Evolutionary conservation across 2,888 invertebrate genomes (phyloP), one percentile per base, ranked within the genome.

Genomic region (Serrognathus titanus): DNA sequence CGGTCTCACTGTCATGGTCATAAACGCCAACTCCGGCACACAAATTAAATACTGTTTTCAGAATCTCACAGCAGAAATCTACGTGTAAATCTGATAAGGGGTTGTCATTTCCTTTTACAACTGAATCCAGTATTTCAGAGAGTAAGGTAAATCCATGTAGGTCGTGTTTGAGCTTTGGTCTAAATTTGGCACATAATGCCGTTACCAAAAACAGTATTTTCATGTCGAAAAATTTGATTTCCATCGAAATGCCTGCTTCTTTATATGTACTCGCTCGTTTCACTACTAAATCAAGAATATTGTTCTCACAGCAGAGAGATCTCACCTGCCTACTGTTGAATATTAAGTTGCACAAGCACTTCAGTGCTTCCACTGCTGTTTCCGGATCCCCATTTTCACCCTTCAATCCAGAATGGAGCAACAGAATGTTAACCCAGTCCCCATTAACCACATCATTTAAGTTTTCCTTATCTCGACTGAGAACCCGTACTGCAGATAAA

Each of bases 161-260:
- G 64, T 90, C 85, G 68, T 83, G 81, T 63, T 84, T 85, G 1
- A 92, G 81, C 69, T 83, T 83, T 12, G 78, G 75, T 63, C 88
- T 84, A 24, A 88, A 84, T 51, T 88, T 83, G 48, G 84, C 81
- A 74, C 89, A 88, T 40, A 95, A 75, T 3, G 94, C 95, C 16
- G 96, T 94, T 52, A 95, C 80, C 51, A 97, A 82, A 76, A 97
- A 97, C 52, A 97, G 76, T 53, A 96, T 80, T 75, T 92, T 89
- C 83, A 94, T 87, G 71, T 96, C 93, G 79, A 89, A 96, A 64
- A 88, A 84, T 81, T 90, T 90, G 12, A 94, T 82, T 55, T 89
- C 86, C 70, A 86, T 82, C 38, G 86, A 84, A 52, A 85, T 79
- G 37, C 82, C 80, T 56, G 83, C 82, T 61, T 87, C 85, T 57